These are phyloP conservation scores for Drosophila bunnanda DNA, from an alignment of 2,888 invertebrate species.

Conservation along the genomic window DNA sequence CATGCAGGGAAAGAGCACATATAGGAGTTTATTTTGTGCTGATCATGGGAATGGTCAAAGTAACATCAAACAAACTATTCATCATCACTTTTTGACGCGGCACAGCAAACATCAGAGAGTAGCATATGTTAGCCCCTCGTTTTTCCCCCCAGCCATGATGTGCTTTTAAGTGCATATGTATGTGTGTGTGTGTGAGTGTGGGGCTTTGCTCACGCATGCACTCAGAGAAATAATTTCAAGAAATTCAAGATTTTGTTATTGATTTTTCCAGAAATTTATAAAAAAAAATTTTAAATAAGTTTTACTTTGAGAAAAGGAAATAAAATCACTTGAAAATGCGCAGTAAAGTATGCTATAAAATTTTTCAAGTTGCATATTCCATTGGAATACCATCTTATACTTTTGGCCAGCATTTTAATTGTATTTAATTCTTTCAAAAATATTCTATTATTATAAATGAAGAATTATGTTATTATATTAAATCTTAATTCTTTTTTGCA, in stretches of 20 bases:
- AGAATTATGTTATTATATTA: too few species aligned
- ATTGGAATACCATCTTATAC: background rate
- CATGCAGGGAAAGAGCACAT: conserved; percentile 1
- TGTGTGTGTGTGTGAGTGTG: conserved; percentile 5
- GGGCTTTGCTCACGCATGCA: conserved; percentile 20
- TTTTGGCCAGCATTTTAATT: background rate
- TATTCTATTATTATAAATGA: too few species aligned
- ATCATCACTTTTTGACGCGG: conserved; percentile 76
- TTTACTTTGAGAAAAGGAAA: too few species aligned
- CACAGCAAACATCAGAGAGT: conserved; percentile 59
- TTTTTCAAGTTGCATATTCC: background rate
- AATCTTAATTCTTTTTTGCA: background rate
- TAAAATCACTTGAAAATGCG: background rate
- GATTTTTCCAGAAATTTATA: too few species aligned
- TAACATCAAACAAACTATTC: conserved; percentile 81
- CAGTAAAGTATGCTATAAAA: background rate
- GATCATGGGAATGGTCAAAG: conserved; percentile 77
- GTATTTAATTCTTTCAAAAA: too few species aligned
- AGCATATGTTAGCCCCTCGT: conserved; percentile 37
- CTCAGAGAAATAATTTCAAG: too few species aligned
- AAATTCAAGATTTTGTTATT: too few species aligned
- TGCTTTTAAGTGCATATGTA: conserved; percentile 67
- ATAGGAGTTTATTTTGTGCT: conserved; percentile 60
- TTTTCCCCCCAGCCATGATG: conserved; percentile 48
- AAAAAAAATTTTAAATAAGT: too few species aligned